phyloP scores from a whole-genome alignment of 2,113 vertebrate species.

The Sinocyclocheilus anshuiensis region DNA sequence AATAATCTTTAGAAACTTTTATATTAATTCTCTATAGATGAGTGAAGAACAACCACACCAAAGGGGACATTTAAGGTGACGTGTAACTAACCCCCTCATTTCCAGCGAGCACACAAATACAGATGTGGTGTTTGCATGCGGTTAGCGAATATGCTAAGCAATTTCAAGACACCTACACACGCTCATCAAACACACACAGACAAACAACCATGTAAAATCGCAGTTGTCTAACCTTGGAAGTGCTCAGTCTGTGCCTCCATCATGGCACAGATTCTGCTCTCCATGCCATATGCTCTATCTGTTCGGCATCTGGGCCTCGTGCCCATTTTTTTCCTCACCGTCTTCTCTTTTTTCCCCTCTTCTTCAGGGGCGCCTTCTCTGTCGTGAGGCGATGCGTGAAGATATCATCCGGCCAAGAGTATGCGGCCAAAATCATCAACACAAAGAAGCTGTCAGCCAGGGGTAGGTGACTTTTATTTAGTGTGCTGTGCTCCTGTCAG shows the following conservation, averaged over 20 bases:
- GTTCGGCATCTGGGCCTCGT: slow-evolving; percentile 24
- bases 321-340: slow-evolving; percentile 9
- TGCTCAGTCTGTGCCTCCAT: slow-evolving; percentile 31
- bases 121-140: slow-evolving; percentile 11
- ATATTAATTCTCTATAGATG: neutral
- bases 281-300: slow-evolving; percentile 44
- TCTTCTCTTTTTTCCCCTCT: slow-evolving; percentile 27
- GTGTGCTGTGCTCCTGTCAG: neutral
- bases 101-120: neutral
- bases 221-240: slow-evolving; percentile 46
- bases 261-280: slow-evolving; percentile 29
- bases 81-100: slow-evolving; percentile 19
- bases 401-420: slow-evolving; percentile 96
- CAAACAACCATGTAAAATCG: slow-evolving; percentile 20
- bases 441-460: slow-evolving; percentile 98
- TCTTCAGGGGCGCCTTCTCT: slow-evolving; percentile 93
- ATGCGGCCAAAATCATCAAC: slow-evolving; percentile 99
- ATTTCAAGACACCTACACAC: slow-evolving; percentile 31
- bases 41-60: neutral
- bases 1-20: too few species aligned
- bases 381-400: slow-evolving; percentile 95
- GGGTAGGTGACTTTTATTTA: slow-evolving; percentile 75
- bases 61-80: slow-evolving; percentile 9
- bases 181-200: slow-evolving; percentile 36
- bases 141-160: slow-evolving; percentile 37